phyloP scores from a whole-genome alignment of 2,113 vertebrate species.

The Laticauda colubrina region DNA sequence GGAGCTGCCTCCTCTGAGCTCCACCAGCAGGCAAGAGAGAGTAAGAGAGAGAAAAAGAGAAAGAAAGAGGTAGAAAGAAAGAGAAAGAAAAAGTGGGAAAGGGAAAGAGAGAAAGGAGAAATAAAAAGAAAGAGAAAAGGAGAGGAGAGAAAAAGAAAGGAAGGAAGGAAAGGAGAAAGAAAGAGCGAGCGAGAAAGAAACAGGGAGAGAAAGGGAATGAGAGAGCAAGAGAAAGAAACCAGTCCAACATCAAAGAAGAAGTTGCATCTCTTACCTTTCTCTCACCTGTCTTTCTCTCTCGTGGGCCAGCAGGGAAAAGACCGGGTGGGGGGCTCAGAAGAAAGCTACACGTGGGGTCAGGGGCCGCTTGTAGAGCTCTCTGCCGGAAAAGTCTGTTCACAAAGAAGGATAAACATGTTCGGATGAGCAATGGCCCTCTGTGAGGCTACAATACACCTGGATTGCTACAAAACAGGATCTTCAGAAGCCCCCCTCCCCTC shows the following conservation, averaged over 20 bases:
- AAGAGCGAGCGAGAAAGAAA: no score
- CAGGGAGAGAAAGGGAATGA: no score
- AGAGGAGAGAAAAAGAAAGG: no score
- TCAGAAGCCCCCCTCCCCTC: no score
- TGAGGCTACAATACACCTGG: background rate
- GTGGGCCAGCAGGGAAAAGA: background rate
- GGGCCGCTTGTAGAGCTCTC: background rate
- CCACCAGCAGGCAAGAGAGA: background rate
- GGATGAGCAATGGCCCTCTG: background rate
- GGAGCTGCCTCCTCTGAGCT: background rate
- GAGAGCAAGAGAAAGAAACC: background rate
- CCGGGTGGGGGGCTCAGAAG: background rate
- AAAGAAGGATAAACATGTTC: background rate
- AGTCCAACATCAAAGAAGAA: background rate
- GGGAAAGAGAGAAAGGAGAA: rapidly evolving
- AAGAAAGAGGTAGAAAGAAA: no score
- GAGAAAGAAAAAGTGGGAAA: no score
- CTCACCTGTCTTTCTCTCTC: background rate
- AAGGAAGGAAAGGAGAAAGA: no score
- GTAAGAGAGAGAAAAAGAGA: no score
- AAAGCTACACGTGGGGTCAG: background rate
- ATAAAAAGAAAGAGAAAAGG: rapidly evolving
- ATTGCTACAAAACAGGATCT: background rate
- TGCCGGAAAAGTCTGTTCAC: background rate
- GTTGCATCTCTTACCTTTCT: background rate